A percentile compares a stretch with the other conserved stretches of the same genome.
phyloP scores from a whole-genome alignment of 2,888 invertebrate genomes.

The Cyrtodaria siliqua region DNA sequence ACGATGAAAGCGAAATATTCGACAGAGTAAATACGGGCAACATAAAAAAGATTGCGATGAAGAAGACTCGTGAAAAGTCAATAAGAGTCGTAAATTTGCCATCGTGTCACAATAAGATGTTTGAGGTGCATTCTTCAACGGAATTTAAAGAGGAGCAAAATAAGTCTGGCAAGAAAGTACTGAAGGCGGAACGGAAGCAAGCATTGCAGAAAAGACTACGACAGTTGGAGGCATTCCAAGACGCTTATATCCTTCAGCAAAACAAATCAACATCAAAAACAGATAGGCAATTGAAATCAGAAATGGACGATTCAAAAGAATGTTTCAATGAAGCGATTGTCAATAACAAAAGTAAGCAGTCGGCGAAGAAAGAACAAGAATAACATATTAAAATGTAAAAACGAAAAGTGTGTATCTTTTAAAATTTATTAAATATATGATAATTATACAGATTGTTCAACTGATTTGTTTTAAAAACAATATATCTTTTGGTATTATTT shows the following conservation, averaged over 20 bases:
- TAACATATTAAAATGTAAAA: no score
- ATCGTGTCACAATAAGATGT: constrained; percentile 5
- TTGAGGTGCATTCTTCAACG: background rate
- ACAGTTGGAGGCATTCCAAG: constrained; percentile 11
- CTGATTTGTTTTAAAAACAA: no score
- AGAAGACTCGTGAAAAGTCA: constrained; percentile 13
- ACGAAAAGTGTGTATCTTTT: no score
- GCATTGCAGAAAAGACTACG: background rate
- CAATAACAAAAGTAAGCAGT: no score
- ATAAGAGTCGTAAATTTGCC: constrained; percentile 9
- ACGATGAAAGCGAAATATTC: constrained; percentile 14
- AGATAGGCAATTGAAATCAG: background rate
- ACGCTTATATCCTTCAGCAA: constrained; percentile 9
- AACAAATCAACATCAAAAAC: background rate
- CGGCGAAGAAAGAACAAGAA: no score
- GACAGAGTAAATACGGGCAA: constrained; percentile 9
- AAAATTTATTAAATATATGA: no score
- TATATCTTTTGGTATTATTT: no score
- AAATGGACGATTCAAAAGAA: no score
- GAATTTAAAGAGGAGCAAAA: background rate
- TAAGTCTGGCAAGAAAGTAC: background rate
- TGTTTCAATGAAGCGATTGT: no score
- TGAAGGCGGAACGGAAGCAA: background rate
- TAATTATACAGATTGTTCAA: no score
- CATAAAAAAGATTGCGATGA: constrained; percentile 18